These are phyloP conservation scores for Mus spicilegus DNA, from an alignment of 2,113 vertebrate genomes.

Conservation along the genomic window DNA sequence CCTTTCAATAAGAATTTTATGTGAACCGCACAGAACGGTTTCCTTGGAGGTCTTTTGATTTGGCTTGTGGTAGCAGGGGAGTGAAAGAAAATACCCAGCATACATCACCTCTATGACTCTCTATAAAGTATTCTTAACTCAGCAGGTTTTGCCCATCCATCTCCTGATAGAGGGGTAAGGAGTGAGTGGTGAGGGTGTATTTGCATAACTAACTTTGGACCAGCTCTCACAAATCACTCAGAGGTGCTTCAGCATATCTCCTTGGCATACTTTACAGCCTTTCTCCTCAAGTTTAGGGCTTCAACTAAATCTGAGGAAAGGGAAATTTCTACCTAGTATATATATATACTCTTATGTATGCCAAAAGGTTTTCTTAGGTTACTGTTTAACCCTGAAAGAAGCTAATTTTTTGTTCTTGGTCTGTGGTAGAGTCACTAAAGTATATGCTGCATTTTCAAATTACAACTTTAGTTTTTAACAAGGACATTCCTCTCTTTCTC, in stretches of 20 bases:
- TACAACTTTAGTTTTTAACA: neutral
- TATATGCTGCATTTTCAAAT: neutral
- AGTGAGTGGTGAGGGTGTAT: neutral
- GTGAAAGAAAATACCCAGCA: neutral
- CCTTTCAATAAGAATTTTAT: neutral
- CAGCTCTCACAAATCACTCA: neutral
- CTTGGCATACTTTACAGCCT: slow-evolving; percentile 6
- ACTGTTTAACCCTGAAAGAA: neutral
- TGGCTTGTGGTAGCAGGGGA: neutral
- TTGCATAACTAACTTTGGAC: neutral
- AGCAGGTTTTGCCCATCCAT: neutral
- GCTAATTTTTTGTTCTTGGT: neutral
- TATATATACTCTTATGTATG: neutral
- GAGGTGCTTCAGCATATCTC: neutral
- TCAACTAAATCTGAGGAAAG: slow-evolving; percentile 19
- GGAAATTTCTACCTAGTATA: neutral
- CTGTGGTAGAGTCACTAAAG: neutral
- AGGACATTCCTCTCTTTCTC: neutral
- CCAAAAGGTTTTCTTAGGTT: neutral
- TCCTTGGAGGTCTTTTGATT: neutral
- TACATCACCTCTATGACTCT: neutral
- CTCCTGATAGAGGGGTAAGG: neutral
- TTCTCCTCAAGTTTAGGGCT: neutral
- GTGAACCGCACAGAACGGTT: neutral
- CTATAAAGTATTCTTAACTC: neutral